Evolutionary conservation across 2,888 invertebrate species (phyloP), one percentile per base, ranked within the genome.

Genomic region (Drosophila algonquin): DNA sequence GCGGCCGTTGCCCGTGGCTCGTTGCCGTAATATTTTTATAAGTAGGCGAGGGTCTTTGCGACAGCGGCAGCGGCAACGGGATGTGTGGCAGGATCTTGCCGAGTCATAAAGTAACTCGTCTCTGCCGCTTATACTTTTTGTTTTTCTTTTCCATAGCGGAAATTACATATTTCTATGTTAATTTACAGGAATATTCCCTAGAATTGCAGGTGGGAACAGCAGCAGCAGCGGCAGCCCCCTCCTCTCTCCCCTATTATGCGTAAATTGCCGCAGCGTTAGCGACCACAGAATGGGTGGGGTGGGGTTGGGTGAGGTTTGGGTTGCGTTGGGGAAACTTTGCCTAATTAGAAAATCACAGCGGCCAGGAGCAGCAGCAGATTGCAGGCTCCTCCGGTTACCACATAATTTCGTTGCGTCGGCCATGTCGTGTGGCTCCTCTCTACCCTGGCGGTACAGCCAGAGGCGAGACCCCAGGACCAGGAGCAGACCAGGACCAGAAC

Each of bases 301-400:
- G 24, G 24, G 24, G 24, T 30, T 72, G 12, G 18, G 2, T 8
- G 35, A 3, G 35, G 12, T 35, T 35, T 1, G 4, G 1, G 14
- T 14, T 40, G 40, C 6, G 14, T 0, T 5, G 76, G 55, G 54
- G 45, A 51, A 82, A 75, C 73, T 75, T 77, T 63, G 74, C 73
- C 82, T 85, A 85, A 85, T 85, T 86, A 82, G 77, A 85, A 85
- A 86, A 84, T 85, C 85, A 79, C 80, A 82, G 79, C 80, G 63
- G 58, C 63, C 65, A 58, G 65, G 14, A 68, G 64, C 44, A 53
- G 47, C n/a, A 70, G 69, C 69, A 71, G 57, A 70, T 70, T 72
- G 72, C 71, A 71, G 14, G 55, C 54, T 50, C 35, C 61, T 62
- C 53, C 61, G 24, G 30, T 58, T 54, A 51, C 57, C 69, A 47